Base-by-base conservation (phyloP, 2,113 vertebrate species). In the Pseudorectes ferrugineus region DNA sequence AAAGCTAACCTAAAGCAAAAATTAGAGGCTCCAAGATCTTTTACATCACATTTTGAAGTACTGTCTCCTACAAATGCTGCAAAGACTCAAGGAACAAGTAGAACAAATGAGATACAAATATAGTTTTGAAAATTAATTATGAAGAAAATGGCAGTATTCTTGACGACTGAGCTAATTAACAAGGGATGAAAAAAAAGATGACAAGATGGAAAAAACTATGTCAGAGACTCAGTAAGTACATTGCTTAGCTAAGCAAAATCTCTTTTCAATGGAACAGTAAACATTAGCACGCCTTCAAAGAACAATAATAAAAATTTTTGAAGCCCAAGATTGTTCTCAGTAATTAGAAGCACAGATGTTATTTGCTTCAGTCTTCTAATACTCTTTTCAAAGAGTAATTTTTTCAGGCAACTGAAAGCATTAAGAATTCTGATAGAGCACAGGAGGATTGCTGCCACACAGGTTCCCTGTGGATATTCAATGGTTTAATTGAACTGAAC, bases 51-150 rank as follows among this genome's bases (percentile, higher is more conserved):
- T 11, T 76, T 89, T 77, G 59, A 93, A 77, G 51, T 55, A 28
- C 28, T 42, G 4, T 36, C 33, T 93, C n/a, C 33, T 26, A 52
- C 10, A 87, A 87, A 72, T 33, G 21, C 8, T 59, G n/a, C 21
- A 76, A 95, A 94, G 49, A 95, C 87, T 70, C 54, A 76, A 83
- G 48, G 28, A 93, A 92, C 22, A 6, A 51, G 20, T 86, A 92
- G 84, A 96, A 78, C 57, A 94, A 93, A 94, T 80, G 73, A 92
- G 80, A 87, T 76, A 78, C 42, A 57, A 35, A 68, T 81, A 80
- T 11, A 70, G 26, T 71, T 96, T 81, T 89, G 63, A 80, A 97
- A 88, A 93, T 79, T 90, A 96, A 94, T 89, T 72, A 85, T 82
- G 42, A 83, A 83, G 33, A 95, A 96, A 91, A 72, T 28, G 48